Evolutionary conservation across 2,113 vertebrate genomes (phyloP), one percentile per base, ranked within the genome.

Genomic region (Charina bottae): DNA sequence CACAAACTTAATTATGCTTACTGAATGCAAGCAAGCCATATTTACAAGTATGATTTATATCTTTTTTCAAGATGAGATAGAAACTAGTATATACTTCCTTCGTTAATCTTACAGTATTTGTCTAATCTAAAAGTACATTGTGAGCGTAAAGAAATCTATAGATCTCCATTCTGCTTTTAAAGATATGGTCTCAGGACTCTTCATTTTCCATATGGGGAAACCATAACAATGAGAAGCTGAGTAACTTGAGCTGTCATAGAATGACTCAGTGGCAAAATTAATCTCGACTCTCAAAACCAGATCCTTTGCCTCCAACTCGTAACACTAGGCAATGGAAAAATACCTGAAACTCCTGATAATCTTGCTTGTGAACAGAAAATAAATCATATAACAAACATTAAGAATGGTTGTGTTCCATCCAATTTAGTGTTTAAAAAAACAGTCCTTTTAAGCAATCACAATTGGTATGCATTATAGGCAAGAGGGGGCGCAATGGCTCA

Each of bases 201-300:
- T 78, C 12, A 0, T n/a, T 90, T 94, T 94, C 95, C 92, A 90
- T 26, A 83, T 13, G 5, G 13, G 56, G 93, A 92, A 94, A 84
- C 6, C 3, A 46, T 88, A 89, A 49, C 89, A 90, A 8, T 1
- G 54, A 85, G 15, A 0, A 72, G 93, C 89, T 93, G 90, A 87
- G 28, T 72, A 94, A 93, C 0, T 2, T 58, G 37, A 78, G 24
- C n/a, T 83, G 90, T 46, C 37, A 49, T 0, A 0, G 6, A 83
- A 56, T 54, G 53, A 93, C 13, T 93, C 92, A 87, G 28, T 83
- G 21, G 85, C 26, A 84, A 88, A 93, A n/a, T n/a, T 3, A 59
- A 78, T 33, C 37, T 87, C 9, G 4, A 11, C 23, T 90, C 93
- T 92, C n/a, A 21, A 94, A 88, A 92, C 93, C 83, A 53, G 62